These are phyloP conservation scores for Astur gentilis DNA, from an alignment of 2,113 vertebrate species.

Conservation along the genomic window DNA sequence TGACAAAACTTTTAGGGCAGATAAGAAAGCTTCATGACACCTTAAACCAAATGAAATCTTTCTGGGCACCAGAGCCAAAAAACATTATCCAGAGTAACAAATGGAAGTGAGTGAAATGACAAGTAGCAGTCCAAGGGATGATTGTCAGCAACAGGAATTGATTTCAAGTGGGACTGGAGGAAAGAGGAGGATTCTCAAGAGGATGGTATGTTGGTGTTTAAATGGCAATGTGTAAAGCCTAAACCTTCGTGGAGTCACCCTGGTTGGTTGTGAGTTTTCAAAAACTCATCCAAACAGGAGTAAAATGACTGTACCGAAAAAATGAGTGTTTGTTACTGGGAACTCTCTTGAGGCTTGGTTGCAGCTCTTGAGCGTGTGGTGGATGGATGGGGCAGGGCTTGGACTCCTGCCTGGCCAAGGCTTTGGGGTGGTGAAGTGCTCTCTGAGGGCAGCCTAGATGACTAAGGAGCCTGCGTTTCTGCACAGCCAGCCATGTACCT, in stretches of 20 bases:
- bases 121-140: not conserved
- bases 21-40: not conserved
- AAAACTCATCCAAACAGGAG: not conserved
- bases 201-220: not conserved
- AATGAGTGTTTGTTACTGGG: not conserved
- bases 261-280: not conserved
- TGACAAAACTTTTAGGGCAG: not conserved
- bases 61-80: not conserved
- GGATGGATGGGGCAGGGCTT: slow-evolving; percentile 7
- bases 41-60: not conserved
- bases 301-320: not conserved
- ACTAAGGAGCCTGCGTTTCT: not conserved
- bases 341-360: not conserved
- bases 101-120: not conserved
- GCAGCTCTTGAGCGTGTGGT: not conserved
- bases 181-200: not conserved
- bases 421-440: not conserved
- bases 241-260: not conserved
- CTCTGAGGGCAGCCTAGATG: not conserved
- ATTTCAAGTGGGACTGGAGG: not conserved
- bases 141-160: not conserved
- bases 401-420: not conserved
- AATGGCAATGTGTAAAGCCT: not conserved
- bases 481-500: not conserved
- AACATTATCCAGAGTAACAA: not conserved